Conservation (phyloP, 2,888 invertebrate species). For the Glaucopsyche alexis region DNA sequence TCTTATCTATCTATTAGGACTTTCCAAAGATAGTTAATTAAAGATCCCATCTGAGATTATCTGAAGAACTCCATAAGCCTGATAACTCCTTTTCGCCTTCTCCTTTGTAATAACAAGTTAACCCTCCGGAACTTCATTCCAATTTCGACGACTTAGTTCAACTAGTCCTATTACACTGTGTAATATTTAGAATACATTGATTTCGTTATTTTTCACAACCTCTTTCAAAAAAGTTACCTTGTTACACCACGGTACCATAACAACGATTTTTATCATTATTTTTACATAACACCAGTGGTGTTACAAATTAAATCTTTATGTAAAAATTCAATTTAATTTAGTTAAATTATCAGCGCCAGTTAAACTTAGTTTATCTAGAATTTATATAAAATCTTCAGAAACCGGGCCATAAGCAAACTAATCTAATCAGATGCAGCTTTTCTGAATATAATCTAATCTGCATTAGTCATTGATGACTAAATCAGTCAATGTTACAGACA, state of each 20-base stretch:
- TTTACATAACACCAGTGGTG: too few relatives aligned
- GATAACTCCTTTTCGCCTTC: constrained; percentile 1
- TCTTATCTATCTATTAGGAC: constrained; percentile 9
- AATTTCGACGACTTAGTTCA: not conserved
- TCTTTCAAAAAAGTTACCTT: too few relatives aligned
- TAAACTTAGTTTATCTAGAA: too few relatives aligned
- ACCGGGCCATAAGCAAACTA: too few relatives aligned
- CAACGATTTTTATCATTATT: too few relatives aligned
- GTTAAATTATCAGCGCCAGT: too few relatives aligned
- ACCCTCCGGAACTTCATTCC: not conserved
- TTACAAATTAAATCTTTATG: too few relatives aligned
- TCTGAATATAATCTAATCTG: not conserved
- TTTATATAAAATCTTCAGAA: too few relatives aligned
- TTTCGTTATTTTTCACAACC: too few relatives aligned
- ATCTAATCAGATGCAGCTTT: not conserved
- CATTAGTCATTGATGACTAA: constrained; percentile 22
- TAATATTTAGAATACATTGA: too few relatives aligned
- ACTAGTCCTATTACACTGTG: not conserved
- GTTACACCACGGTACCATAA: too few relatives aligned
- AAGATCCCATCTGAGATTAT: constrained; percentile 22
- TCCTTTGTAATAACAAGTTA: not conserved
- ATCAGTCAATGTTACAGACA: constrained; percentile 6
- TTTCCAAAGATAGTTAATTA: constrained; percentile 18
- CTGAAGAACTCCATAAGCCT: not conserved
- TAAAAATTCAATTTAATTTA: too few relatives aligned